Percentiles rank a stretch among this genome's conserved stretches.
These are phyloP conservation scores for Acheta domesticus DNA, from an alignment of 2,888 invertebrate genomes.

Conservation along the genomic window DNA sequence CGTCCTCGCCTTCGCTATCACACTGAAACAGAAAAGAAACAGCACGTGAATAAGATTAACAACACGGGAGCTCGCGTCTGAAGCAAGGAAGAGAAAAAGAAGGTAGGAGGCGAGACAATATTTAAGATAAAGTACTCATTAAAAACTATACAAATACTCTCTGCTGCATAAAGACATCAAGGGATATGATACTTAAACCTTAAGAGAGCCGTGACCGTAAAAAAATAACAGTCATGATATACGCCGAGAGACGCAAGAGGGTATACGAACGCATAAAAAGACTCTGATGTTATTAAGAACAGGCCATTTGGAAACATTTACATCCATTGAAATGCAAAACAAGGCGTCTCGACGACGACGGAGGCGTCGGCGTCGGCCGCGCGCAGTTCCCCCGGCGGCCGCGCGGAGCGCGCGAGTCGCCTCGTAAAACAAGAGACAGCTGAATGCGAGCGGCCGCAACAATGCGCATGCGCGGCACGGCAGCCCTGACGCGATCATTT, in stretches of 20 bases:
- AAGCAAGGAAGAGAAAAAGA: neutral
- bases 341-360: neutral
- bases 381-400: neutral
- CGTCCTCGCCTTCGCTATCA: slow-evolving; percentile 91
- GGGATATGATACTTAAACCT: slow-evolving; percentile 18
- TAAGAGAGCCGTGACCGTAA: slow-evolving; percentile 5
- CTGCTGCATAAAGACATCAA: slow-evolving; percentile 1
- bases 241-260: neutral
- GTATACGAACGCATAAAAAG: slow-evolving; percentile 1
- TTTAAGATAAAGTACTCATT: slow-evolving; percentile 18
- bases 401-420: neutral
- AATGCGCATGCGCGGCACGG: too few species aligned
- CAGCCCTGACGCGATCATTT: neutral
- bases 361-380: neutral
- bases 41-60: slow-evolving; percentile 37
- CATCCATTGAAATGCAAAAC: slow-evolving; percentile 18
- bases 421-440: neutral
- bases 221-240: slow-evolving; percentile 1
- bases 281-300: slow-evolving; percentile 3
- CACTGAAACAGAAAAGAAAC: slow-evolving; percentile 64
- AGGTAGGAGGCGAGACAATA: neutral
- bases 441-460: neutral
- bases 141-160: slow-evolving; percentile 11
- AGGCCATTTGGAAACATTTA: slow-evolving; percentile 10
- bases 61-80: slow-evolving; percentile 32